These are phyloP conservation scores for Centropyge bicolor DNA, from an alignment of 2,797 vertebrate species.

Conservation along the genomic window DNA sequence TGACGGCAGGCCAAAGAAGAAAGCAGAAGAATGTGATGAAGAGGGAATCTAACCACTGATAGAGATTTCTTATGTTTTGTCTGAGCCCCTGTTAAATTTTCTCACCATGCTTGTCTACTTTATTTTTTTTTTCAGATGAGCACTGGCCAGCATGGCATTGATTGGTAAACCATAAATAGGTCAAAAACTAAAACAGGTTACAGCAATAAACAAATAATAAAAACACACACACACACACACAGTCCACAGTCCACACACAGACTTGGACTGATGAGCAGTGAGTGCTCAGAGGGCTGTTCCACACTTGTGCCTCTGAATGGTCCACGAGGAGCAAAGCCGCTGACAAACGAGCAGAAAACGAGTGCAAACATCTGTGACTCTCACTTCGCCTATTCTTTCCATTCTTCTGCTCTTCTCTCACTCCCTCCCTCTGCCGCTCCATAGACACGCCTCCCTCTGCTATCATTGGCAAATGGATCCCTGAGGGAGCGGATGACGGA, in stretches of 20 bases:
- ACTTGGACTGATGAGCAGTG: background rate
- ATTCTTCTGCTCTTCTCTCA: slow-evolving; percentile 43
- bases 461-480: slow-evolving; percentile 59
- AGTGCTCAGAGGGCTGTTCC: slow-evolving; percentile 37
- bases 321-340: slow-evolving; percentile 21
- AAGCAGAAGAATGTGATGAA: background rate
- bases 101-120: background rate
- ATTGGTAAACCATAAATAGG: no score
- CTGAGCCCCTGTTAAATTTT: background rate
- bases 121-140: background rate
- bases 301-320: slow-evolving; percentile 41
- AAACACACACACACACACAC: background rate
- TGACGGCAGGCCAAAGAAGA: background rate
- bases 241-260: background rate
- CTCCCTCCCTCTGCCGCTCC: slow-evolving; percentile 39
- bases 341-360: slow-evolving; percentile 53
- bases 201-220: no score
- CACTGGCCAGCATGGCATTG: background rate
- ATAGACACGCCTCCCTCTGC: slow-evolving; percentile 57
- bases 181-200: no score
- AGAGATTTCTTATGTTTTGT: background rate
- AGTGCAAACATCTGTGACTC: slow-evolving; percentile 70
- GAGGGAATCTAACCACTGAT: background rate
- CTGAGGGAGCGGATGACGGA: slow-evolving; percentile 60
- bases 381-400: slow-evolving; percentile 53